Evolutionary conservation across 2,888 invertebrate genomes (phyloP).

Genomic region (Rhagium mordax): DNA sequence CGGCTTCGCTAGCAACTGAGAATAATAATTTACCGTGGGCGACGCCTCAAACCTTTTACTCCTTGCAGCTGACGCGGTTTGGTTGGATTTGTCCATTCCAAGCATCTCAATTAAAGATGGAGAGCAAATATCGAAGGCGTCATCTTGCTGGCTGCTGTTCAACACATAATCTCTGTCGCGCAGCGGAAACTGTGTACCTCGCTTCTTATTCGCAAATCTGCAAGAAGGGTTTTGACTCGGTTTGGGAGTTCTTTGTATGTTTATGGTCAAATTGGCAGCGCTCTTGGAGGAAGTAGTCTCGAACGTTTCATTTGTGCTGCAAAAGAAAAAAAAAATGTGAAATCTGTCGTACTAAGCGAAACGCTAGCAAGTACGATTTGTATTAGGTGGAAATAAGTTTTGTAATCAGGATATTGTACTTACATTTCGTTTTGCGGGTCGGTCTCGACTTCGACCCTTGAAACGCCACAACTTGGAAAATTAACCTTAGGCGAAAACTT

Average conservation of each 20-base stretch:
- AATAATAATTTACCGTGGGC: slow-evolving; percentile 16
- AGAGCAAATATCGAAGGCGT: slow-evolving; percentile 33
- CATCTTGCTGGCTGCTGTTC: slow-evolving; percentile 5
- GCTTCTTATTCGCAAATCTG: background rate
- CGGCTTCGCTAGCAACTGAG: slow-evolving; percentile 10
- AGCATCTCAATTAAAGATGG: slow-evolving; percentile 26
- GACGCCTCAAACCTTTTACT: background rate
- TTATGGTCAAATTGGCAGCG: slow-evolving; percentile 23
- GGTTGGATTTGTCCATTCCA: background rate
- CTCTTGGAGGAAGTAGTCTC: slow-evolving; percentile 31
- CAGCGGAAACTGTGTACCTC: slow-evolving; percentile 33
- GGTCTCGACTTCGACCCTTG: slow-evolving; percentile 13
- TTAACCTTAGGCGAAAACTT: slow-evolving; percentile 59
- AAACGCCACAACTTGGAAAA: background rate
- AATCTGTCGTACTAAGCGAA: no score
- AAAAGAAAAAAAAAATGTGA: background rate
- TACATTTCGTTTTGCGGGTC: slow-evolving; percentile 29
- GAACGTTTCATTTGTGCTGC: slow-evolving; percentile 31
- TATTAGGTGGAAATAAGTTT: no score
- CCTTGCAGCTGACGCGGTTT: background rate
- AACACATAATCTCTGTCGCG: slow-evolving; percentile 38
- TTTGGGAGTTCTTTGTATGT: slow-evolving; percentile 30
- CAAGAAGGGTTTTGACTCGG: background rate
- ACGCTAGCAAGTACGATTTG: no score
- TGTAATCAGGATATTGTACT: slow-evolving; percentile 18